phyloP scores from a whole-genome alignment of 2,113 vertebrate species.

The Cryptotis parvus region DNA sequence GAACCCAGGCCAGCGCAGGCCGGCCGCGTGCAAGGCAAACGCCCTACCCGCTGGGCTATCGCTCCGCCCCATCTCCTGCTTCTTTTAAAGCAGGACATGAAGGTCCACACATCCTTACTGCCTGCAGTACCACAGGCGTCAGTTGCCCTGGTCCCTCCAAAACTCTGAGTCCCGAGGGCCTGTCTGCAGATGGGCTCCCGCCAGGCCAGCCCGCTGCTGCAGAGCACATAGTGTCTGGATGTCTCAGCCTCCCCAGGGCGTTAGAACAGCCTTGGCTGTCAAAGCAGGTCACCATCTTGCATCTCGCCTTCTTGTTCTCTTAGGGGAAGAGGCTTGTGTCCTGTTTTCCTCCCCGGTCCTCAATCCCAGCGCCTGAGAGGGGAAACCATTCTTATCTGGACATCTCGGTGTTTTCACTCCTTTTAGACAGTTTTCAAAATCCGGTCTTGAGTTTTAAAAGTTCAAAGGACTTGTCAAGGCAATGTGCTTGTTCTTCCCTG shows the following conservation, averaged over 20 bases:
- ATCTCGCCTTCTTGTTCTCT: background rate
- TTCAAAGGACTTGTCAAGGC: constrained; percentile 60
- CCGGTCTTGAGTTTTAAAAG: constrained; percentile 65
- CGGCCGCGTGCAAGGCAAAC: no score
- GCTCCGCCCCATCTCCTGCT: background rate
- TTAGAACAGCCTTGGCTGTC: background rate
- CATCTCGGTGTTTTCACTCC: constrained; percentile 50
- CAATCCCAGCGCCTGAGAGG: background rate
- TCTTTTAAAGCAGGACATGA: background rate
- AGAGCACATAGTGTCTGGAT: background rate
- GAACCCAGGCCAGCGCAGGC: no score
- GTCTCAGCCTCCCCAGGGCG: background rate
- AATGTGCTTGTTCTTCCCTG: constrained; percentile 52
- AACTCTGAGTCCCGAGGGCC: background rate
- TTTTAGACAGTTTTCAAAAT: constrained; percentile 59
- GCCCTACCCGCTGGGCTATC: no score
- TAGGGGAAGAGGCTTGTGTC: background rate
- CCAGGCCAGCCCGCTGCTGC: background rate
- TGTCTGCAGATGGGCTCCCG: no score
- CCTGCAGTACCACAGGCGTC: background rate
- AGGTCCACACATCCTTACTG: background rate
- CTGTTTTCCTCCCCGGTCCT: background rate
- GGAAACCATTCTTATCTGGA: constrained; percentile 55
- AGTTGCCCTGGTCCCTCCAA: background rate
- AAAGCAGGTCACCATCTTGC: background rate